Evolutionary conservation across 2,888 invertebrate species (phyloP).

Genomic region (Eubasilissa splendida): DNA sequence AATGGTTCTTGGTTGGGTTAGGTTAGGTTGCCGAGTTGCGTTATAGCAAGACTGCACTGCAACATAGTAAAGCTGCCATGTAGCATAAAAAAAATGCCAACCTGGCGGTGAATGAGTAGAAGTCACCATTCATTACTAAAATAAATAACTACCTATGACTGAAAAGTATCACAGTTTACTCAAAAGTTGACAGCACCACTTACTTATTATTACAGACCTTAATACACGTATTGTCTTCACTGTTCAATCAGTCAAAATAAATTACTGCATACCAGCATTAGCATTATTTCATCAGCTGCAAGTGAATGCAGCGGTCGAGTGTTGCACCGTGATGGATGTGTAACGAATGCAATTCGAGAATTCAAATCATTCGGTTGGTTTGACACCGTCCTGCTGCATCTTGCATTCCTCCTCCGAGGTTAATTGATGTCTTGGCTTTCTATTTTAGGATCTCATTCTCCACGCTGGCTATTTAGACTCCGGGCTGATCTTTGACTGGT

Average conservation of each 20-base stretch:
- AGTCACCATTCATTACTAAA: too few species aligned
- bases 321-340: slow-evolving; percentile 38
- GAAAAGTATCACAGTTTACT: too few species aligned
- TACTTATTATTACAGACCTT: too few species aligned
- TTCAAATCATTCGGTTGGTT: slow-evolving; percentile 48
- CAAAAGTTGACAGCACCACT: too few species aligned
- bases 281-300: neutral
- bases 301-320: slow-evolving; percentile 1
- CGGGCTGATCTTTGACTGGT: neutral
- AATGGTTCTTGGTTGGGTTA: too few species aligned
- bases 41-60: too few species aligned
- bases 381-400: slow-evolving; percentile 41
- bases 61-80: too few species aligned
- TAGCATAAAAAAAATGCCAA: too few species aligned
- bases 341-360: slow-evolving; percentile 37
- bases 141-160: too few species aligned
- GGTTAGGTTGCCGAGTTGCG: too few species aligned
- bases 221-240: too few species aligned
- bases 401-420: slow-evolving; percentile 33
- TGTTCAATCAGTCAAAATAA: neutral
- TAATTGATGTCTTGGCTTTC: slow-evolving; percentile 44
- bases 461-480: neutral
- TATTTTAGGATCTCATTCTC: slow-evolving; percentile 35
- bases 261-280: neutral
- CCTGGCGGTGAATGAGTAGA: too few species aligned